These are phyloP conservation scores for Chroicocephalus ridibundus DNA, from an alignment of 2,113 vertebrate species.

Conservation along the genomic window DNA sequence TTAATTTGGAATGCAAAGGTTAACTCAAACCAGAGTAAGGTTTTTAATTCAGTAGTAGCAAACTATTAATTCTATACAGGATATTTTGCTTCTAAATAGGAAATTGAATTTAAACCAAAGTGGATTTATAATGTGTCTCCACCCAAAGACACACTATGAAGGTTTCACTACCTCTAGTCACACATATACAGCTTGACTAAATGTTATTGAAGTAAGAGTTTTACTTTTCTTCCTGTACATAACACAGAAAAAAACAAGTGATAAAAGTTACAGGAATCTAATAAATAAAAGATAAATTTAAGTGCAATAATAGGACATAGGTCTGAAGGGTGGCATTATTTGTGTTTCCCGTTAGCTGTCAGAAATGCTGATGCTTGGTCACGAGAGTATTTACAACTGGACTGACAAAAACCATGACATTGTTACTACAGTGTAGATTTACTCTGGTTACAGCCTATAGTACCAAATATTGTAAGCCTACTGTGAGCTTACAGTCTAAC, in stretches of 20 bases:
- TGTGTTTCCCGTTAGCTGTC: background rate
- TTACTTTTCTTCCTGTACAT: background rate
- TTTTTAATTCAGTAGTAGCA: background rate
- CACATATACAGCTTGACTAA: background rate
- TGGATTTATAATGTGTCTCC: background rate
- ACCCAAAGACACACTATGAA: background rate
- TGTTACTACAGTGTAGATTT: background rate
- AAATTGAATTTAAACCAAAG: background rate
- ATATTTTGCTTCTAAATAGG: background rate
- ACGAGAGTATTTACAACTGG: background rate
- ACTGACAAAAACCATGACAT: background rate
- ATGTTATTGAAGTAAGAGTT: background rate
- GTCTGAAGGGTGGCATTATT: background rate
- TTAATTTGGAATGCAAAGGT: background rate
- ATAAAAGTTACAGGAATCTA: background rate
- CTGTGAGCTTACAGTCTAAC: background rate
- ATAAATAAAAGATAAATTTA: background rate
- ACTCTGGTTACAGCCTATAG: background rate
- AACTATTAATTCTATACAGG: background rate
- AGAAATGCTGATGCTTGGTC: background rate
- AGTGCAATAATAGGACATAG: background rate
- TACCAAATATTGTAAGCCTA: background rate
- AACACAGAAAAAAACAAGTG: background rate
- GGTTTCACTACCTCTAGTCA: background rate
- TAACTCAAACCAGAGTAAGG: background rate